Evolutionary conservation across 2,888 invertebrate genomes (phyloP), one percentile per base, ranked within the genome.

Genomic region (Hyles lineata): DNA sequence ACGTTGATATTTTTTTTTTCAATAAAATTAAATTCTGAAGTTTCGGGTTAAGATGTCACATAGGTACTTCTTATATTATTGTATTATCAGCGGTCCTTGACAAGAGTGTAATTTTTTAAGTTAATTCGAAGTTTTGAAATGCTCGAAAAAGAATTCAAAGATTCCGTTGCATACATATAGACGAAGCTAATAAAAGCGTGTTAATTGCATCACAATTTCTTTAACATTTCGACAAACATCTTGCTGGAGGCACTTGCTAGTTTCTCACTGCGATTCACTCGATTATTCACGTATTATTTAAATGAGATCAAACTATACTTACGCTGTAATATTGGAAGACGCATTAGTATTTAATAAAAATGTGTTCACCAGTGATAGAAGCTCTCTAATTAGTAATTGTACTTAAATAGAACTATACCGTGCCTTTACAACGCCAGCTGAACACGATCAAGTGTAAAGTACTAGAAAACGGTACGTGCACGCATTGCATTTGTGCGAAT

Each of bases 311-410:
- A 32, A 17, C 9, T 35, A 5, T 35, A n/a, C n/a, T 15, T 43
- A 15, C 21, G 63, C 1, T 43, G 35, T 35, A 29, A 50, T 23
- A 67, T 23, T 23, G 17, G 2, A 21, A 50, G 1, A 50, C 0
- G 17, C 67, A 67, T 67, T 67, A 67, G 67, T 67, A 50, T 67
- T n/a, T 23, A 67, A 67, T 67, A 1, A 50, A 52, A 67, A 67
- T 67, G 67, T 67, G 67, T 67, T 67, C 67, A 67, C 50, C 67
- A 67, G 67, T 50, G 67, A 67, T 67, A 67, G 67, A 67, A 43
- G 63, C 63, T 67, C 63, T 67, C 63, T 67, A 21, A 15, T 43
- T 67, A 67, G 43, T 67, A 21, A 67, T 15, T 43, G 43, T 43
- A 67, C 21, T 67, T 67, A 62, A 32, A 17, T 62, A 23, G 50